Evolutionary conservation across 2,113 vertebrate species (phyloP), one percentile per base, ranked within the genome.

Genomic region (Haemorhous mexicanus): DNA sequence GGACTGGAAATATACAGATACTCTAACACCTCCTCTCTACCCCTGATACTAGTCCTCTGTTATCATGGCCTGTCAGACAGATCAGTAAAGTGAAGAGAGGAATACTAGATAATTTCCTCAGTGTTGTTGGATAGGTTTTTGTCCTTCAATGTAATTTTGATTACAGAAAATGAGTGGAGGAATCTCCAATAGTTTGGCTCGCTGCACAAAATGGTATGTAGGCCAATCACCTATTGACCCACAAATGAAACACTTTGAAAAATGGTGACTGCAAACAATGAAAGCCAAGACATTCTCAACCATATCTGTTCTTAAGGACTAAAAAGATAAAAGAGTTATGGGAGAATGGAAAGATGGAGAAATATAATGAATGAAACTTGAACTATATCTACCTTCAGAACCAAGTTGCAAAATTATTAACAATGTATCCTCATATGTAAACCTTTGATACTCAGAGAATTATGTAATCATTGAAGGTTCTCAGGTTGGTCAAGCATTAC

Each of bases 181-280:
- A 81, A 70, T 87, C n/a, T 86, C 56, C 16, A 84, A n/a, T 17
- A 58, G 17, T 58, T 87, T 74, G 64, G 5, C 16, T 59, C 1
- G 0, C 50, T 32, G 11, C 32, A 79, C 35, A 72, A 68, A 67
- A 15, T 20, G 1, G 70, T 67, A 35, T 1, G 0, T 39, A 70
- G 56, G 9, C 19, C 16, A 80, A 67, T 46, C 18, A 73, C 24
- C 55, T 68, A 58, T 27, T 58, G 55, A 93, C 16, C 28, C 18
- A 58, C 35, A 93, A 83, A 68, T 19, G 4, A 68, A 83, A 80
- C 2, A 64, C 14, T 30, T 87, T 62, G 27, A 41, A 85, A 90
- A 30, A 58, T 16, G 44, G 9, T 32, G 22, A 53, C 33, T 83
- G 7, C n/a, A 85, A 62, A 16, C 17, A 84, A 23, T 14, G 21